Evolutionary conservation across 2,888 invertebrate genomes (phyloP), one percentile per base, ranked within the genome.

Genomic region (Xanthorhoe spadicearia): DNA sequence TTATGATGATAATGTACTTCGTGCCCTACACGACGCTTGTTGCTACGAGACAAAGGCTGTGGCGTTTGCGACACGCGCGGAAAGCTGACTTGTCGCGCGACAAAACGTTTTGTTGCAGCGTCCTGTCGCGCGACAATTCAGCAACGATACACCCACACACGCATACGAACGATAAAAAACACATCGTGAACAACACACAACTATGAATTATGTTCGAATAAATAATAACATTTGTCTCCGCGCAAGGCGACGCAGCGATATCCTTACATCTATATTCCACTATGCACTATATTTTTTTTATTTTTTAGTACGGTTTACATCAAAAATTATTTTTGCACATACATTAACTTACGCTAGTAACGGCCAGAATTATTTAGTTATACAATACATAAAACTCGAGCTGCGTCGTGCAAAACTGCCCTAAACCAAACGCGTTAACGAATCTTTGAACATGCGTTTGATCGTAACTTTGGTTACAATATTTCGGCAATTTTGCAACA

Each of bases 271-370:
- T 76, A 75, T 70, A 72, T 70, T 76, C 66, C 64, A 70, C 68
- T 70, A 72, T 70, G 67, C 61, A 65, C 74, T 74, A 71, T 64
- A 65, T 61, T 50, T 77, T 77, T 72, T 76, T 74, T 75, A 61
- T 51, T 69, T 77, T 74, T 77, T 85, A 85, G 83, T 84, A 83
- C 74, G 77, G 78, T 77, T 73, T 83, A 86, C 87, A 84, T 83
- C 81, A 78, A 84, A 85, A 85, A 85, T 84, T 75, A 80, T 79
- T 77, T 75, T 74, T 43, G 75, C 82, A 83, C 82, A 77, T 78
- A 83, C 81, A 84, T 78, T 77, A 79, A 79, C 78, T 85, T 84
- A 85, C 78, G 61, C 83, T 84, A 83, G 71, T 75, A 81, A 82
- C 85, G 81, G 79, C 64, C 71, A 70, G 67, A 73, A 67, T 62